Evolutionary conservation across 2,888 invertebrate species (phyloP), one percentile per base, ranked within the genome.

Genomic region (Drosophila ustulata): DNA sequence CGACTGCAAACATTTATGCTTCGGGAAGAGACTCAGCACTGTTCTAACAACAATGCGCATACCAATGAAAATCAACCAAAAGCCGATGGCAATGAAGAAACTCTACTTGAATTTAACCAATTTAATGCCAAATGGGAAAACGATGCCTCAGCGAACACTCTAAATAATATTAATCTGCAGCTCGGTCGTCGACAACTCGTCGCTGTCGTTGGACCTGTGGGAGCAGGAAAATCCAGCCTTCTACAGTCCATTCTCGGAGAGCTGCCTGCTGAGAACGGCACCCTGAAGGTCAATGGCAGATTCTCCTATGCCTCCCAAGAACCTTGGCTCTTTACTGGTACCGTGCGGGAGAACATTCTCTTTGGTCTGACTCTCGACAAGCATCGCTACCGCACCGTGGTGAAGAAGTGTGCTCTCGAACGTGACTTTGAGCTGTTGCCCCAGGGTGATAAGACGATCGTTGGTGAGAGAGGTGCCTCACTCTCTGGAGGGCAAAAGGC

Each of bases 401-500:
- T 90, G 11, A 90, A 88, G 65, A 90, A 90, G 32, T 93, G 93
- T 82, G 93, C 93, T 0, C 84, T 93, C 58, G 92, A 93, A 74
- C 86, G 93, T 82, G 95, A 95, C 91, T 92, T 95, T 74, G 92
- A 93, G 43, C 90, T 94, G 46, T 92, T 95, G 75, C 93, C 94
- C 0, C 91, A 93, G 70, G 94, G 94, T 7, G 95, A 95, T 84
- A 91, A 93, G 74, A 95, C 95, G 0, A 90, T 94, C 62, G 94
- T 95, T 8, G 98, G 97, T 3, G 97, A 97, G 90, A 93, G 96
- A 26, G 97, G 97, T 28, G 95, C 96, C 71, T 96, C 96, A 78
- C 94, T 97, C 23, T 96, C 96, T 82, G 97, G 97, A 73, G 95
- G 97, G 7, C 98, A 98, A 92, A 95, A 96, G 67, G 98, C 98